These are phyloP conservation scores for Nudaria mundana DNA, from an alignment of 2,888 invertebrate species.

Conservation along the genomic window DNA sequence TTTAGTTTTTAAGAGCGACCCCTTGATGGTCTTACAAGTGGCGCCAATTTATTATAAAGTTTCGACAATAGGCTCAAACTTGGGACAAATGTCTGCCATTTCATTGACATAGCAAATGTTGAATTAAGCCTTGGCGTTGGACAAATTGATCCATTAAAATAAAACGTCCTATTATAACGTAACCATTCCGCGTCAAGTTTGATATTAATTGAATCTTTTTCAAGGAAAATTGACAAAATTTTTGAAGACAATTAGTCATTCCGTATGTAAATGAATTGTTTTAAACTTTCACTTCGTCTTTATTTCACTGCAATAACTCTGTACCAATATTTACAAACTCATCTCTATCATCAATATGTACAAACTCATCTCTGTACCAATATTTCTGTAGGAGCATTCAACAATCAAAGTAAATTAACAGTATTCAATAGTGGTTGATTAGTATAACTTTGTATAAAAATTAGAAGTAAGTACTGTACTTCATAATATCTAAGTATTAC, in stretches of 20 bases:
- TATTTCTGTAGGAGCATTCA: no score
- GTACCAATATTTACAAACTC: no score
- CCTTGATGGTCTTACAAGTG: slow-evolving; percentile 32
- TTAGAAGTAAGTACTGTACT: no score
- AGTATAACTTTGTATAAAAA: no score
- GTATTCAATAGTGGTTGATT: no score
- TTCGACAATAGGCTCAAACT: slow-evolving; percentile 27
- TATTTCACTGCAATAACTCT: no score
- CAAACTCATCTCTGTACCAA: no score
- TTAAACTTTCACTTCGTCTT: no score
- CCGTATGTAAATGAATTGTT: not conserved
- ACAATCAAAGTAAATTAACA: no score
- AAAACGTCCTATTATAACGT: slow-evolving; percentile 23
- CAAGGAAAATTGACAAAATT: slow-evolving; percentile 3
- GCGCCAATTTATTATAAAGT: slow-evolving; percentile 29
- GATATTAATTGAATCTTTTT: slow-evolving; percentile 19
- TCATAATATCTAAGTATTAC: no score
- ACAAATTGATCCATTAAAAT: slow-evolving; percentile 32
- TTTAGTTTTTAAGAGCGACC: slow-evolving; percentile 26
- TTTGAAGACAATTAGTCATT: not conserved
- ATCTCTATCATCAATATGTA: no score
- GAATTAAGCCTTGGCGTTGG: slow-evolving; percentile 24
- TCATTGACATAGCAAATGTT: slow-evolving; percentile 26
- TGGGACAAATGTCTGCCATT: slow-evolving; percentile 29
- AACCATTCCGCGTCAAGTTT: slow-evolving; percentile 6